Conservation (phyloP, 2,113 vertebrate species). For the Varanus salvator region DNA sequence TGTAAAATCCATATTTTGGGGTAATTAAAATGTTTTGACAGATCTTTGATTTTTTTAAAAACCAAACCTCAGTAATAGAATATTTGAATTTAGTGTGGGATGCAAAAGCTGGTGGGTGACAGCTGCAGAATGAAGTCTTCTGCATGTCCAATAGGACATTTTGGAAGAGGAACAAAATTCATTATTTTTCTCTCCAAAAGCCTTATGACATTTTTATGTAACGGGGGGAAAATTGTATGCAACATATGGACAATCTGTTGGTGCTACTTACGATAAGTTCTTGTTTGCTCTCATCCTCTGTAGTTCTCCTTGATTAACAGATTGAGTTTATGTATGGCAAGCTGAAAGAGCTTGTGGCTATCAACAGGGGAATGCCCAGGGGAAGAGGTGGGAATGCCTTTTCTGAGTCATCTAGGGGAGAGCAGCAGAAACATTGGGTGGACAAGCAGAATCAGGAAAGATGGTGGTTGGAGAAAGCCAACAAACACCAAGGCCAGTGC, state of each 20-base stretch:
- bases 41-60: not conserved
- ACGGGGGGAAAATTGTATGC: not conserved
- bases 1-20: not conserved
- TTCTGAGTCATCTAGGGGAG: not conserved
- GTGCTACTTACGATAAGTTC: not conserved
- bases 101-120: constrained; percentile 9
- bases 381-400: not conserved
- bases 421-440: not conserved
- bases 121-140: constrained; percentile 16
- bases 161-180: not conserved
- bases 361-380: not conserved
- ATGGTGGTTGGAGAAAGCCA: not conserved
- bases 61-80: not conserved
- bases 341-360: not conserved
- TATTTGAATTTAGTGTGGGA: constrained; percentile 17
- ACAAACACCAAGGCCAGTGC: not conserved
- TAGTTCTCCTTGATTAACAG: not conserved
- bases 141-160: constrained; percentile 1
- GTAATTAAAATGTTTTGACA: constrained; percentile 21
- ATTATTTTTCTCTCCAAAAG: not conserved
- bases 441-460: not conserved
- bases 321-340: not conserved
- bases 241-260: not conserved
- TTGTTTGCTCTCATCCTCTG: not conserved
- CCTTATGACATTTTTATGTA: constrained; percentile 10